Evolutionary conservation across 2,113 vertebrate species (phyloP).

Genomic region (Tetrao urogallus): DNA sequence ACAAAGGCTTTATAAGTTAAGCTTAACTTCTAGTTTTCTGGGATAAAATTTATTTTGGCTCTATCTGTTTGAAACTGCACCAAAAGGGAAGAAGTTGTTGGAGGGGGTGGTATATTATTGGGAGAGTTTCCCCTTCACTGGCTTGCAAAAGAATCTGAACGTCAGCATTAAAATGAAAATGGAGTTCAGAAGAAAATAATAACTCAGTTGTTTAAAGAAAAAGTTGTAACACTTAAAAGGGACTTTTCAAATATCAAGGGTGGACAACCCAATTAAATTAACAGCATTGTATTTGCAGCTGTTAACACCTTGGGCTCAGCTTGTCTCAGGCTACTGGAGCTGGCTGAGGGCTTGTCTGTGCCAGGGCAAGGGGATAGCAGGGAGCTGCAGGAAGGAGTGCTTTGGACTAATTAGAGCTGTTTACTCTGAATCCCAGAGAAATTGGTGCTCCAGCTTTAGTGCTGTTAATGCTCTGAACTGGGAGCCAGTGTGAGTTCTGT

Average conservation of each 20-base stretch:
- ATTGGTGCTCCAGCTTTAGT: background rate
- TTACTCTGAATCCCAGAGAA: background rate
- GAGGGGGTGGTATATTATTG: constrained; percentile 21
- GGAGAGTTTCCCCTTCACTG: constrained; percentile 41
- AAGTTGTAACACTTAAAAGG: constrained; percentile 37
- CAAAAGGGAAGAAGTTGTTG: constrained; percentile 58
- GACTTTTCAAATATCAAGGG: constrained; percentile 35
- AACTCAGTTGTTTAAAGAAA: constrained; percentile 43
- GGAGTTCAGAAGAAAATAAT: constrained; percentile 53
- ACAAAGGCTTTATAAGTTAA: constrained; percentile 75
- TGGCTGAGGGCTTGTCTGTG: background rate
- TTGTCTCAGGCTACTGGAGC: background rate
- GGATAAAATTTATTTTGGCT: constrained; percentile 72
- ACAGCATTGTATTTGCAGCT: background rate
- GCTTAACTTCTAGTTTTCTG: constrained; percentile 64
- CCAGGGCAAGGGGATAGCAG: background rate
- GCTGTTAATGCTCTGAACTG: background rate
- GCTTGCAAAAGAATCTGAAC: constrained; percentile 50
- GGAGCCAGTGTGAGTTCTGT: background rate
- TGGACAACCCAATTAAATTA: constrained; percentile 67
- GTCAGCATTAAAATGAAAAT: constrained; percentile 65
- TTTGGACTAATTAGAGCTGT: background rate
- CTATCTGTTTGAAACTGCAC: constrained; percentile 59
- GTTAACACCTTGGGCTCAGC: background rate
- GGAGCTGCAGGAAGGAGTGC: background rate